Evolutionary conservation across 2,797 vertebrate species (phyloP).

Genomic region (Muscicapa comitata): DNA sequence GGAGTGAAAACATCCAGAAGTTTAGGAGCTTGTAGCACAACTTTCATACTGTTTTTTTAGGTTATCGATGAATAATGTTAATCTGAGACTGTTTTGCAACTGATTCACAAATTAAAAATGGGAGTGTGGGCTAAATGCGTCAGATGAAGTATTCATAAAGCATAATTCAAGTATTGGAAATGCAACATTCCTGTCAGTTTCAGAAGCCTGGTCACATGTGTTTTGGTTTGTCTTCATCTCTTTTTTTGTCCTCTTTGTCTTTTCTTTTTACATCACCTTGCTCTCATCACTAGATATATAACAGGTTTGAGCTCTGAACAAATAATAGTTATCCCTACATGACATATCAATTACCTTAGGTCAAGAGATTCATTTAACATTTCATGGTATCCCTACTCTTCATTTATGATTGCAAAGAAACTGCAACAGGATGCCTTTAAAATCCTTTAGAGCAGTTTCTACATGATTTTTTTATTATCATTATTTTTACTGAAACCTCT

Average conservation of each 20-base stretch:
- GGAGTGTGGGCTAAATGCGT: neutral
- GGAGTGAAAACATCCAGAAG: neutral
- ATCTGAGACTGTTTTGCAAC: neutral
- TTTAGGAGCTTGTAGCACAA: neutral
- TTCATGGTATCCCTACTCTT: neutral
- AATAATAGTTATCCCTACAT: neutral
- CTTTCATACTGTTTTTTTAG: neutral
- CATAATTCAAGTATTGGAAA: neutral
- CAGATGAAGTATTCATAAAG: neutral
- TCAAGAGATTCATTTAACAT: neutral
- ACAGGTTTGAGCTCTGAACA: neutral
- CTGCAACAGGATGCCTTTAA: neutral
- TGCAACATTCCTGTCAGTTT: neutral
- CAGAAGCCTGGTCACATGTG: neutral
- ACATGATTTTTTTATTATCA: neutral
- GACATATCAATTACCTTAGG: neutral
- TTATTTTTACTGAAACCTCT: neutral
- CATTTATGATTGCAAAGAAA: neutral
- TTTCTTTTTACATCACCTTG: neutral
- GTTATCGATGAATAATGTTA: neutral
- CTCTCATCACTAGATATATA: neutral
- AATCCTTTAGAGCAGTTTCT: neutral
- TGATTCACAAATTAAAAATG: neutral
- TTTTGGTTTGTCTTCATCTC: neutral
- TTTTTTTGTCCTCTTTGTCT: neutral